These are phyloP conservation scores for Acanthosepion lycidas DNA, from an alignment of 2,888 invertebrate genomes.

Conservation along the genomic window DNA sequence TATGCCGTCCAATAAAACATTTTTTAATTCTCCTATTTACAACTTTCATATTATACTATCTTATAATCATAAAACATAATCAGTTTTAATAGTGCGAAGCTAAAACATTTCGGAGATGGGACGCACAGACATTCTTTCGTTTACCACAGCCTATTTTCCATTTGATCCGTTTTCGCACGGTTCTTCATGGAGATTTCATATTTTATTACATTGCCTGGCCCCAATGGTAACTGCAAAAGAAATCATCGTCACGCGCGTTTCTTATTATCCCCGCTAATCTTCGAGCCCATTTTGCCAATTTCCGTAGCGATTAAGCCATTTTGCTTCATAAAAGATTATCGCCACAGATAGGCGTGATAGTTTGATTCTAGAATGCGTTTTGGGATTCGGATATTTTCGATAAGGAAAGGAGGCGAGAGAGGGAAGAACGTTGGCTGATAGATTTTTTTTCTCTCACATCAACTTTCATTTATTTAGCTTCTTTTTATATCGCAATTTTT, in stretches of 20 bases:
- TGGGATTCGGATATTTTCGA: background rate
- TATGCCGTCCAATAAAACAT: too few species aligned
- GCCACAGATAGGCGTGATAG: background rate
- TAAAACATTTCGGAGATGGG: too few species aligned
- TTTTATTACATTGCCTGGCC: background rate
- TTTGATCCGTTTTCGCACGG: background rate
- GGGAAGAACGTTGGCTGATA: too few species aligned
- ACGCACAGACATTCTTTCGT: too few species aligned
- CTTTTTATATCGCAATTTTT: too few species aligned
- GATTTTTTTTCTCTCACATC: too few species aligned
- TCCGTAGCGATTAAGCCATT: background rate
- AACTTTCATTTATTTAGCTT: too few species aligned
- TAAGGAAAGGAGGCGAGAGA: background rate
- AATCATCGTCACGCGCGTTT: background rate
- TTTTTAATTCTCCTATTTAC: too few species aligned
- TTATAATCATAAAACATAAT: too few species aligned
- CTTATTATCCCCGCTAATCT: background rate
- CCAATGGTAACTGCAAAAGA: background rate
- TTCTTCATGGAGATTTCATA: background rate
- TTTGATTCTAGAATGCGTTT: background rate
- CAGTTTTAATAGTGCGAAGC: too few species aligned
- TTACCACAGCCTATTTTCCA: too few species aligned
- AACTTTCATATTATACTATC: too few species aligned
- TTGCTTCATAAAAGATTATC: background rate
- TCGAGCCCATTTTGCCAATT: background rate